Evolutionary conservation across 2,797 vertebrate genomes (phyloP).

Genomic region (Rhinichthys osculus): DNA sequence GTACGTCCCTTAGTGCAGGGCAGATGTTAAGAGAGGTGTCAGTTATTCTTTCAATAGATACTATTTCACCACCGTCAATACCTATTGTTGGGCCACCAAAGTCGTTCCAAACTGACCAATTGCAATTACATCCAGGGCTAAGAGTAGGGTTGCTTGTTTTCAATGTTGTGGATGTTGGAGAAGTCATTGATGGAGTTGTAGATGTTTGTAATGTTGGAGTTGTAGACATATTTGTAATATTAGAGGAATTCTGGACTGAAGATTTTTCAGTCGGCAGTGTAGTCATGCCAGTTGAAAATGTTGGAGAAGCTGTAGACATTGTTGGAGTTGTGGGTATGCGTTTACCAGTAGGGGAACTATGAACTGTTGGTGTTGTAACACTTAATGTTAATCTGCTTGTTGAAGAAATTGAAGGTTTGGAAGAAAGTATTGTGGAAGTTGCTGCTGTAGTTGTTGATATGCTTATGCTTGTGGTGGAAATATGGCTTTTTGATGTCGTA

Average conservation of each 20-base stretch:
- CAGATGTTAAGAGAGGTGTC: slow-evolving; percentile 22
- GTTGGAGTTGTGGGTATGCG: neutral
- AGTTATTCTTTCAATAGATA: slow-evolving; percentile 43
- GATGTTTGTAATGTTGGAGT: neutral
- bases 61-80: neutral
- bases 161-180: neutral
- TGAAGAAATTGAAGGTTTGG: neutral
- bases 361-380: neutral
- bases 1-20: neutral
- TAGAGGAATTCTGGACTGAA: neutral
- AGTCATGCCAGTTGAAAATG: neutral
- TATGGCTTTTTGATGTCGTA: neutral
- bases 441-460: too few relatives aligned
- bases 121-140: neutral
- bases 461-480: neutral
- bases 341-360: neutral
- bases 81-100: slow-evolving; percentile 21
- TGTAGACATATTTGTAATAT: neutral
- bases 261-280: neutral
- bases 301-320: too few relatives aligned
- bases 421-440: neutral
- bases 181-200: neutral
- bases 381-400: neutral
- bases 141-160: neutral
- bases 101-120: slow-evolving; percentile 51